A percentile compares a stretch with the other conserved stretches of the same genome.
Conservation (phyloP, 1,140 invertebrate species). For the Cyclargus thomasi region DNA sequence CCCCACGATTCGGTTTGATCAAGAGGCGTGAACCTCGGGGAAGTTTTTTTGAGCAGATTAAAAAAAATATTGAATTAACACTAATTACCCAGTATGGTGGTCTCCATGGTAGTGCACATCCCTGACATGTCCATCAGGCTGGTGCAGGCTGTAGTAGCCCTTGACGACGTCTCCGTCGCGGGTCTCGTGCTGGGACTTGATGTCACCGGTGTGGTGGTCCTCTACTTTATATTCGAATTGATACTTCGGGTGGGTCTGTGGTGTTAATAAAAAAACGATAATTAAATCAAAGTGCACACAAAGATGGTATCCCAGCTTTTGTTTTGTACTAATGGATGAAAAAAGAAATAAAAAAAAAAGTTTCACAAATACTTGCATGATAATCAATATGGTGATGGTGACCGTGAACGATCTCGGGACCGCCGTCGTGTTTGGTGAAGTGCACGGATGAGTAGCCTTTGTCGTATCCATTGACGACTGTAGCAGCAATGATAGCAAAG, state of each 20-base stretch:
- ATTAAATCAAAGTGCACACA: too few species aligned
- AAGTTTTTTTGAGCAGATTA: too few species aligned
- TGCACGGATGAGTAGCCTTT: conserved; percentile 39
- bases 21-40: too few species aligned
- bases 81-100: conserved; percentile 61
- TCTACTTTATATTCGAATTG: conserved; percentile 65
- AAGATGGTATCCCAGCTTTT: too few species aligned
- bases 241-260: conserved; percentile 46
- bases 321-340: too few species aligned
- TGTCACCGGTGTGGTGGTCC: conserved; percentile 45
- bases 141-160: conserved; percentile 64
- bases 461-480: conserved; percentile 24
- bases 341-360: too few species aligned
- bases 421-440: conserved; percentile 41
- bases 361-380: neutral
- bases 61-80: too few species aligned
- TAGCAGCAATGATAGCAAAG: conserved; percentile 7
- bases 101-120: conserved; percentile 54
- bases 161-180: conserved; percentile 59
- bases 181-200: conserved; percentile 45
- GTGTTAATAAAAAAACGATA: neutral
- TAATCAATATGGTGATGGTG: conserved; percentile 24
- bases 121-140: conserved; percentile 60
- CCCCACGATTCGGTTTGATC: too few species aligned
- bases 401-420: conserved; percentile 23